Evolutionary conservation across 2,797 vertebrate species (phyloP), one percentile per base, ranked within the genome.

Genomic region (Hylomyscus alleni): DNA sequence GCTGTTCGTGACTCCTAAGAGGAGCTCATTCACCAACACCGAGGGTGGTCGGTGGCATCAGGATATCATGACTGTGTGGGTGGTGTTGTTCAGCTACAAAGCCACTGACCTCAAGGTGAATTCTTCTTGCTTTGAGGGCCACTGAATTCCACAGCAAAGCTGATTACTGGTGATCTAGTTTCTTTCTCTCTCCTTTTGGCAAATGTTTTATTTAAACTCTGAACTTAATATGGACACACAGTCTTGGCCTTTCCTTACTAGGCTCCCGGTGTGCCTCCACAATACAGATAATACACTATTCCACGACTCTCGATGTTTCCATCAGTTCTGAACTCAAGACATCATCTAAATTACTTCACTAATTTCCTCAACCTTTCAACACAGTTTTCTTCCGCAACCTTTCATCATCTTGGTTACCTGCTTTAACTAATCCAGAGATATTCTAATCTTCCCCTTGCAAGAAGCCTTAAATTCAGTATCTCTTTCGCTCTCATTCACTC

Each of bases 351-450:
- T 77, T 54, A 80, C 34, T 80, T 88, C 19, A 69, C 26, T 52
- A 60, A 56, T 84, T 91, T 85, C 50, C 93, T 90, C 26, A 67
- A 58, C 83, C 76, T 92, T 93, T 92, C 40, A 73, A 72, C 11
- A 73, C 76, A 34, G 40, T 60, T 83, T 75, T 80, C n/a, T 92
- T 86, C 67, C 76, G 37, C 15, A 80, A 56, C 62, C 90, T 83
- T 89, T 69, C 31, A 77, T 58, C 90, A 47, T 56, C 84, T 54
- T 40, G 24, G 37, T 85, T 67, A n/a, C 8, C 72, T 77, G 90
- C 86, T 58, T 91, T 62, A 89, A 73, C 47, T 52, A 76, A 93
- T 78, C 26, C 14, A 0, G 37, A 83, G 75, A 13, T 86, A 54
- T 54, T 91, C 75, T 90, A 69, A 76, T 47, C 84, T 90, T 84